Percentiles rank a stretch among this genome's conserved stretches.
phyloP scores from a whole-genome alignment of 1,140 invertebrate species.

The Hydropsyche tenuis region DNA sequence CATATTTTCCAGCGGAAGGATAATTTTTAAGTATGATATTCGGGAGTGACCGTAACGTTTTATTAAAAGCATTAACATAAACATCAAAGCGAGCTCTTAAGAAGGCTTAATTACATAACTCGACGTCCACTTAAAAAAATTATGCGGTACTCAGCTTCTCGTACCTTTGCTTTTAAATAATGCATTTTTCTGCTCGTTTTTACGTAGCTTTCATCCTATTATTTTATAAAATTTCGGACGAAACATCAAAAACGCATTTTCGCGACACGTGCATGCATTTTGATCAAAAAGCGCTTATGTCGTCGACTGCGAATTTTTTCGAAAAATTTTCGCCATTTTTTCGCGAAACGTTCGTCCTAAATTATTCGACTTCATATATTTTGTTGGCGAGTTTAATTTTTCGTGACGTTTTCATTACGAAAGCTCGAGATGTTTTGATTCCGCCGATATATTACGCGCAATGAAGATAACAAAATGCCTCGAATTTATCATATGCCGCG shows the following conservation, averaged over 20 bases:
- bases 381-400: background rate
- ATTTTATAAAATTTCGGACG: background rate
- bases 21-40: too few species aligned
- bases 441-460: background rate
- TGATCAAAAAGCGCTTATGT: constrained; percentile 19
- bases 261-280: background rate
- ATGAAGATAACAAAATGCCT: constrained; percentile 5
- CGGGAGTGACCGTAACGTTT: too few species aligned
- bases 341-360: too few species aligned
- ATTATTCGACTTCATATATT: background rate
- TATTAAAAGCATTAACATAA: background rate
- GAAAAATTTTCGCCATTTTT: background rate
- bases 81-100: constrained; percentile 12
- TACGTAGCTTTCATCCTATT: too few species aligned
- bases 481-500: background rate
- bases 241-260: constrained; percentile 2
- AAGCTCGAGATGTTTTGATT: background rate
- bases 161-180: too few species aligned
- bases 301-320: background rate
- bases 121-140: too few species aligned
- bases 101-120: too few species aligned
- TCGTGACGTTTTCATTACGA: too few species aligned
- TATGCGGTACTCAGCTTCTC: too few species aligned
- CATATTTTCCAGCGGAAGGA: too few species aligned
- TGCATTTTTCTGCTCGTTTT: too few species aligned